These are phyloP conservation scores for Meriones unguiculatus DNA, from an alignment of 2,113 vertebrate genomes.

Conservation along the genomic window DNA sequence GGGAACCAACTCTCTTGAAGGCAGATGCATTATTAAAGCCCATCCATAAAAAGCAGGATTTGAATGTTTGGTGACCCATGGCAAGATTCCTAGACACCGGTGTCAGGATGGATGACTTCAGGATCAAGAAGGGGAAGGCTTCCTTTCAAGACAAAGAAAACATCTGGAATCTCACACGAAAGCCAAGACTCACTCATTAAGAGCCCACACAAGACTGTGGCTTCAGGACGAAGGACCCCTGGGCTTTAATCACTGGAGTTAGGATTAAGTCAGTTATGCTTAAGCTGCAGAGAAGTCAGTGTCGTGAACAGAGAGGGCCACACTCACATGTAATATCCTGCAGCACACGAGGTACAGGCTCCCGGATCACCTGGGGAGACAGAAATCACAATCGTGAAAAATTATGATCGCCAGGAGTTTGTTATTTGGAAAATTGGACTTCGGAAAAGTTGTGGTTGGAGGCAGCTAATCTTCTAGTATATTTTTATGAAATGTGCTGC, in stretches of 20 bases:
- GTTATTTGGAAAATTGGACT: constrained; percentile 59
- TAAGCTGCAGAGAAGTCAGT: constrained; percentile 65
- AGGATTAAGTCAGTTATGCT: constrained; percentile 66
- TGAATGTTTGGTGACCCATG: constrained; percentile 66
- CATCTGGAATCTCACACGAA: constrained; percentile 71
- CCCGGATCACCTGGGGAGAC: constrained; percentile 92
- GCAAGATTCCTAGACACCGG: constrained; percentile 73
- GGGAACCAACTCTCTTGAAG: constrained; percentile 25
- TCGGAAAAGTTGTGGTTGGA: constrained; percentile 47
- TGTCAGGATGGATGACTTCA: constrained; percentile 74
- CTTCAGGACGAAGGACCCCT: constrained; percentile 49
- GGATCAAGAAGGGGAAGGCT: constrained; percentile 61
- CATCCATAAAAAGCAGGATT: constrained; percentile 46
- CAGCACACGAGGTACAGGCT: constrained; percentile 91
- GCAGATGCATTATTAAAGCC: constrained; percentile 1
- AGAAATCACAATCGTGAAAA: constrained; percentile 66
- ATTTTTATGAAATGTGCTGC: constrained; percentile 25
- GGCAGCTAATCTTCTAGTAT: constrained; percentile 4
- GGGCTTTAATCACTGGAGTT: constrained; percentile 65
- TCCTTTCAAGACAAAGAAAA: constrained; percentile 73
- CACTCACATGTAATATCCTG: constrained; percentile 95
- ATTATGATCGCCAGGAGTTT: constrained; percentile 11
- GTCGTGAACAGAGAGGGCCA: background rate
- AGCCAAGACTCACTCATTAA: constrained; percentile 66
- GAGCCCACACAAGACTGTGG: constrained; percentile 62